Conservation (phyloP, 2,797 vertebrate species). For the Sebastes nivosus region DNA sequence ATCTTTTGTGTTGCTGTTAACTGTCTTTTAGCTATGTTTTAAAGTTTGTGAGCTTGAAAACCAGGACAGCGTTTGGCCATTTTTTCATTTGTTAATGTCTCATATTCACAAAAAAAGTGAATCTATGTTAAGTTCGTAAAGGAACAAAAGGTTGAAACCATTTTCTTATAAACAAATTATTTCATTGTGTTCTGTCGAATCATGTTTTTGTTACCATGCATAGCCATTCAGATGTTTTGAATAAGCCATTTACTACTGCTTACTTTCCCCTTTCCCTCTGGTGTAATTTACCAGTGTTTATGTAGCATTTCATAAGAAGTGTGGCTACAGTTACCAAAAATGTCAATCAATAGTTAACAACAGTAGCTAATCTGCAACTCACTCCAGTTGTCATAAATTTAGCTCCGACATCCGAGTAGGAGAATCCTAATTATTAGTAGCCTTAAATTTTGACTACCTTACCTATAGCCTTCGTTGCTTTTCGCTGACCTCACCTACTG, state of each 20-base stretch:
- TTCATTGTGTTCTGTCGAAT: not conserved
- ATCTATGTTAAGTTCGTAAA: not conserved
- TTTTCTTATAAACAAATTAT: not conserved
- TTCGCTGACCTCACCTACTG: slow-evolving; percentile 27
- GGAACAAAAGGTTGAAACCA: not conserved
- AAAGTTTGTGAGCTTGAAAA: slow-evolving; percentile 1
- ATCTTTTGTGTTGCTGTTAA: not conserved
- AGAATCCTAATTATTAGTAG: slow-evolving; percentile 38
- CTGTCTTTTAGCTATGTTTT: not conserved
- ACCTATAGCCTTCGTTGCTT: slow-evolving; percentile 50
- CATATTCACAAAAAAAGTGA: not conserved
- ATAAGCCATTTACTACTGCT: slow-evolving; percentile 30
- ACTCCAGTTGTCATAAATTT: not conserved
- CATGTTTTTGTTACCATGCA: not conserved
- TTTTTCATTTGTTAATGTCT: not conserved
- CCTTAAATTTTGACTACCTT: slow-evolving; percentile 64
- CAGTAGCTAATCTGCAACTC: slow-evolving; percentile 41
- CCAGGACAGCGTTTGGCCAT: not conserved
- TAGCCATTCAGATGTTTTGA: slow-evolving; percentile 25
- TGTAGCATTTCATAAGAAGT: slow-evolving; percentile 62
- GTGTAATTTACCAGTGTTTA: slow-evolving; percentile 22
- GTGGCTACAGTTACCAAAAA: slow-evolving; percentile 44
- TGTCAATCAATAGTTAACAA: not conserved
- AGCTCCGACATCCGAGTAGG: not conserved
- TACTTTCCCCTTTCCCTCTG: slow-evolving; percentile 14